phyloP scores from a whole-genome alignment of 2,797 vertebrate species.

The Semaprochilodus insignis region DNA sequence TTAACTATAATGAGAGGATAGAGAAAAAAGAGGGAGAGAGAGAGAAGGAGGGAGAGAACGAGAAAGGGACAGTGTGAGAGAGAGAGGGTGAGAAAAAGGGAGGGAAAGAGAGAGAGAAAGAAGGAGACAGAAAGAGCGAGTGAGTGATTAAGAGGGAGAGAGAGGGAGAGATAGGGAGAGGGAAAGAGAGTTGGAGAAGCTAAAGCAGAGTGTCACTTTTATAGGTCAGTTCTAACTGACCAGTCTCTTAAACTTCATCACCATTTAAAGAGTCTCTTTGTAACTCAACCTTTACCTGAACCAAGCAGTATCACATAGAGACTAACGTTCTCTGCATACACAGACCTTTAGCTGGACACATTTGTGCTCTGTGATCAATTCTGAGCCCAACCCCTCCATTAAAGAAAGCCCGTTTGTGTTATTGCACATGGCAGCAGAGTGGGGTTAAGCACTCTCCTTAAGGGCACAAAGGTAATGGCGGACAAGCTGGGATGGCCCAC shows the following conservation, averaged over 20 bases:
- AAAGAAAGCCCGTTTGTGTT: constrained; percentile 11
- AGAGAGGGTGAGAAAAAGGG: neutral
- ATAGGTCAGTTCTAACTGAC: neutral
- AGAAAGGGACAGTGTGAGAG: no score
- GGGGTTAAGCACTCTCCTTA: constrained; percentile 18
- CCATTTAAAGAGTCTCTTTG: neutral
- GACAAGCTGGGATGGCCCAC: neutral
- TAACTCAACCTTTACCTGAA: constrained; percentile 2
- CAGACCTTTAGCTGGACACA: constrained; percentile 29
- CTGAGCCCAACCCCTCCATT: constrained; percentile 14
- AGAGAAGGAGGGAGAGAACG: neutral
- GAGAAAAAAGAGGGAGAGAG: neutral
- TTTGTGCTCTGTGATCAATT: constrained; percentile 37
- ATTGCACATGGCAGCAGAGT: constrained; percentile 34
- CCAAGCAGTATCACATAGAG: neutral
- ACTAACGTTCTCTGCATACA: neutral
- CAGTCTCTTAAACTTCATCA: constrained; percentile 8
- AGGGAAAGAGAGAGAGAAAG: neutral
- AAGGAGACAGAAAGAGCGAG: neutral
- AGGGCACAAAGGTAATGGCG: neutral
- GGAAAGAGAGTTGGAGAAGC: neutral
- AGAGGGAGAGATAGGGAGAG: neutral
- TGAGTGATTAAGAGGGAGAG: neutral
- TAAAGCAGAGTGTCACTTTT: neutral
- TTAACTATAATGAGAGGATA: no score